Conservation (phyloP, 1,140 invertebrate species). For the Hyposmocoma kahamanoa region DNA sequence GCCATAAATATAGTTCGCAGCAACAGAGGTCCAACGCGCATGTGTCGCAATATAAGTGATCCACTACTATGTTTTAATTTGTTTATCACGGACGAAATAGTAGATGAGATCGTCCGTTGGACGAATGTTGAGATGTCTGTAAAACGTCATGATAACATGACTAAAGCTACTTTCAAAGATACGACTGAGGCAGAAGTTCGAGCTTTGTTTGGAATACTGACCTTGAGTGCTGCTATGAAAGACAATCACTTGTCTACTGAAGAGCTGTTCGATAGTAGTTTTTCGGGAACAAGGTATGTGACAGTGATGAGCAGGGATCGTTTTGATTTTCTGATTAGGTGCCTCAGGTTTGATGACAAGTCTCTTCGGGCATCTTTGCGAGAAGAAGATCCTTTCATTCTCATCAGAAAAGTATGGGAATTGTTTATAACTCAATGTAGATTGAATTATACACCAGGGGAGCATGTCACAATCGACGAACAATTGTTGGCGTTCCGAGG, state of each 20-base stretch:
- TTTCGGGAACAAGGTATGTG: too few relatives aligned
- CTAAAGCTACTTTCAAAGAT: slow-evolving; percentile 14
- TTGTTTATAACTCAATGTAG: slow-evolving; percentile 20
- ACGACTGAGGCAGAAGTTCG: slow-evolving; percentile 13
- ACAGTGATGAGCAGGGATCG: slow-evolving; percentile 22
- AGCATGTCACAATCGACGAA: too few relatives aligned
- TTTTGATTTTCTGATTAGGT: slow-evolving; percentile 25
- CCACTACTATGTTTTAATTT: too few relatives aligned
- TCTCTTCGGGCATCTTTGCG: slow-evolving; percentile 11
- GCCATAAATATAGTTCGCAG: too few relatives aligned
- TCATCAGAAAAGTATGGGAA: slow-evolving; percentile 20
- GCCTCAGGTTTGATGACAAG: slow-evolving; percentile 26
- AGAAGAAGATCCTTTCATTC: slow-evolving; percentile 13
- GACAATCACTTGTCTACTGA: slow-evolving; percentile 17
- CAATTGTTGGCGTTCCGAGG: too few relatives aligned
- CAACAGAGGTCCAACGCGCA: too few relatives aligned
- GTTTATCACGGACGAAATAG: slow-evolving; percentile 18
- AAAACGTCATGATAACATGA: slow-evolving; percentile 14
- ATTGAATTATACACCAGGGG: too few relatives aligned
- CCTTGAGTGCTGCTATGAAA: slow-evolving; percentile 14
- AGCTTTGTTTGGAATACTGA: slow-evolving; percentile 15
- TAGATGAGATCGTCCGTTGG: slow-evolving; percentile 16
- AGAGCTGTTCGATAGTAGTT: slow-evolving; percentile 16
- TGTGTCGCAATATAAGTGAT: too few relatives aligned
- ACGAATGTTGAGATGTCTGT: slow-evolving; percentile 19